A percentile compares a stretch with the other conserved stretches of the same genome.
Evolutionary conservation across 2,113 vertebrate species (phyloP).

Genomic region (Limnothrissa miodon): DNA sequence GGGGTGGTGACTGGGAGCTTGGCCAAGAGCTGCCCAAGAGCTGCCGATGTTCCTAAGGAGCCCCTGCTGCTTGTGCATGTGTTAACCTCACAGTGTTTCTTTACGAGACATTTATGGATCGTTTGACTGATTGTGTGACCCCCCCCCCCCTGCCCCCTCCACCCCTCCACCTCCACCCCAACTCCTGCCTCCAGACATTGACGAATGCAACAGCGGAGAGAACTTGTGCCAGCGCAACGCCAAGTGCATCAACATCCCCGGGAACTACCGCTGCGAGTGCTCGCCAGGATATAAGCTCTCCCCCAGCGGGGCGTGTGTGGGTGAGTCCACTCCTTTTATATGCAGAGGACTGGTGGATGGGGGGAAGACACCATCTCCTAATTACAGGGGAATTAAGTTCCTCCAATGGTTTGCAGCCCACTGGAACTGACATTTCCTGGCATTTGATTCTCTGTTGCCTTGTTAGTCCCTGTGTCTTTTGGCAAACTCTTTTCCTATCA

Average conservation of each 20-base stretch:
- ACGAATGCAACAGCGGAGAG: conserved; percentile 85
- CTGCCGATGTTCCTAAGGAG: background rate
- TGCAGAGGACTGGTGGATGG: background rate
- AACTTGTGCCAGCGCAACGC: conserved; percentile 86
- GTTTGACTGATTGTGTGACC: conserved; percentile 50
- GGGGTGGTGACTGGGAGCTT: background rate
- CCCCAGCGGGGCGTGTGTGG: conserved; percentile 84
- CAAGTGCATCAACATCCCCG: conserved; percentile 88
- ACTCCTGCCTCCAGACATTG: too few relatives aligned
- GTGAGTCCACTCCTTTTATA: conserved; percentile 68
- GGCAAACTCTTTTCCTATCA: background rate
- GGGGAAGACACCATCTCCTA: conserved; percentile 10
- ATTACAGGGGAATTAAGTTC: background rate
- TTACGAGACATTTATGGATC: conserved; percentile 42
- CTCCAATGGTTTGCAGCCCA: background rate
- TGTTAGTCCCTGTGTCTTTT: background rate
- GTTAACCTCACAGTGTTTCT: conserved; percentile 32
- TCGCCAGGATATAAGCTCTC: conserved; percentile 85
- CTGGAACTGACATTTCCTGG: conserved; percentile 6
- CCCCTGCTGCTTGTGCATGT: background rate
- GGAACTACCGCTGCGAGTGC: conserved; percentile 89
- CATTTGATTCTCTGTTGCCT: background rate
- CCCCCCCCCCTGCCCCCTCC: background rate
- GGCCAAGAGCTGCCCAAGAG: background rate
- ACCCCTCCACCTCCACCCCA: background rate